These are phyloP conservation scores for Cryptocephalus primarius DNA, from an alignment of 2,888 invertebrate genomes.

Conservation along the genomic window DNA sequence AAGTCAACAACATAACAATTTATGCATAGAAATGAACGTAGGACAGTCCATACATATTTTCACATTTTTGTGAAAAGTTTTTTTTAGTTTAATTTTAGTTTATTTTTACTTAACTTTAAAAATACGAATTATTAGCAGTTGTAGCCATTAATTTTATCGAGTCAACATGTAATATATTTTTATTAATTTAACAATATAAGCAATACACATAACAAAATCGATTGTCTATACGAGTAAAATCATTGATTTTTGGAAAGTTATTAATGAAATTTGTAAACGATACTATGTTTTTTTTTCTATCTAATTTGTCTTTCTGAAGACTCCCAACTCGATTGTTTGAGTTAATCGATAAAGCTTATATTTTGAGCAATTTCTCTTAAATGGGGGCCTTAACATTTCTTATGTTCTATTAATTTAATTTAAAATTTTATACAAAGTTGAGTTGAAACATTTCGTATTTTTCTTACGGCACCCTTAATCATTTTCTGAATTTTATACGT, in stretches of 20 bases:
- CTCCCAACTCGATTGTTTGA: too few species aligned
- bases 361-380: constrained; percentile 30
- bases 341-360: constrained; percentile 3
- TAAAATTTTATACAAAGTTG: too few species aligned
- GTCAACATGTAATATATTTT: background rate
- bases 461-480: too few species aligned
- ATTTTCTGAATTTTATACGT: too few species aligned
- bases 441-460: too few species aligned
- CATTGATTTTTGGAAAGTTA: too few species aligned
- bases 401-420: background rate
- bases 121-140: too few species aligned
- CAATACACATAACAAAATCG: background rate
- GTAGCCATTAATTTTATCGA: too few species aligned
- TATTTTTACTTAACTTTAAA: background rate
- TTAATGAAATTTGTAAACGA: too few species aligned
- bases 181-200: background rate
- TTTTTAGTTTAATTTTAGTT: constrained; percentile 2
- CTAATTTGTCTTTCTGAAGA: too few species aligned
- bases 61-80: constrained; percentile 6
- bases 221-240: background rate
- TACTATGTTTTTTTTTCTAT: too few species aligned
- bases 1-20: constrained; percentile 2
- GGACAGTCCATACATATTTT: constrained; percentile 11
- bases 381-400: constrained; percentile 15
- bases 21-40: constrained; percentile 2